Percentiles rank a stretch among this genome's conserved stretches.
phyloP scores from a whole-genome alignment of 2,888 invertebrate species.

The Erannis defoliaria region DNA sequence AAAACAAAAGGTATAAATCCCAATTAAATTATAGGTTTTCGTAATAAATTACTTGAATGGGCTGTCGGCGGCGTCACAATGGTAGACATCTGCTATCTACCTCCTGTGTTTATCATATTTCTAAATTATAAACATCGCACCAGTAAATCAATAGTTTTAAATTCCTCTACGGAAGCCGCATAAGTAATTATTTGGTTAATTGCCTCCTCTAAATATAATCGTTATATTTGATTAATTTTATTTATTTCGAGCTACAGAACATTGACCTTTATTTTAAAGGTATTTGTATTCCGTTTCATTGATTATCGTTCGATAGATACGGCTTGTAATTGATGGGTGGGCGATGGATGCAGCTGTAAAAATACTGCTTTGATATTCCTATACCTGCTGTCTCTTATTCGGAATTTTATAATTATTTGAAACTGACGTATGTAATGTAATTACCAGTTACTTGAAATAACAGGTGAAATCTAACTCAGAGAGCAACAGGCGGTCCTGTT shows the following conservation, averaged over 20 bases:
- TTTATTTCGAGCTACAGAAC: slow-evolving; percentile 30
- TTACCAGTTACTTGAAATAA: too few species aligned
- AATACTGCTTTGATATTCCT: not conserved
- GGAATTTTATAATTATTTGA: not conserved
- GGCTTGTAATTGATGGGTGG: not conserved
- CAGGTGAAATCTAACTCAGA: too few species aligned
- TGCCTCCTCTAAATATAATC: slow-evolving; percentile 50
- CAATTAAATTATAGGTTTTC: slow-evolving; percentile 21
- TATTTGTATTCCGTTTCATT: slow-evolving; percentile 6
- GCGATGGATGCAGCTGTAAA: not conserved
- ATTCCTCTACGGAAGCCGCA: slow-evolving; percentile 45
- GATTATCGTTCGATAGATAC: slow-evolving; percentile 4
- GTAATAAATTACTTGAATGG: slow-evolving; percentile 29
- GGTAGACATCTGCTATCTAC: slow-evolving; percentile 36
- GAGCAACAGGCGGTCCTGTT: too few species aligned
- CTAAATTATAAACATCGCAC: slow-evolving; percentile 33
- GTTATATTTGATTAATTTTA: slow-evolving; percentile 43
- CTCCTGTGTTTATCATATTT: slow-evolving; percentile 39
- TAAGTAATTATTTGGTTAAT: slow-evolving; percentile 51
- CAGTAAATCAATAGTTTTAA: slow-evolving; percentile 44
- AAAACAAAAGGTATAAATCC: slow-evolving; percentile 26
- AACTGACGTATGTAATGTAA: too few species aligned
- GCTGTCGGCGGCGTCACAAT: slow-evolving; percentile 20
- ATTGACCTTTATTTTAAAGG: slow-evolving; percentile 34
- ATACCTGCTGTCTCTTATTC: not conserved